Evolutionary conservation across 92 coral and sea anemone genomes (phyloP).

Genomic region (Desmophyllum pertusum): DNA sequence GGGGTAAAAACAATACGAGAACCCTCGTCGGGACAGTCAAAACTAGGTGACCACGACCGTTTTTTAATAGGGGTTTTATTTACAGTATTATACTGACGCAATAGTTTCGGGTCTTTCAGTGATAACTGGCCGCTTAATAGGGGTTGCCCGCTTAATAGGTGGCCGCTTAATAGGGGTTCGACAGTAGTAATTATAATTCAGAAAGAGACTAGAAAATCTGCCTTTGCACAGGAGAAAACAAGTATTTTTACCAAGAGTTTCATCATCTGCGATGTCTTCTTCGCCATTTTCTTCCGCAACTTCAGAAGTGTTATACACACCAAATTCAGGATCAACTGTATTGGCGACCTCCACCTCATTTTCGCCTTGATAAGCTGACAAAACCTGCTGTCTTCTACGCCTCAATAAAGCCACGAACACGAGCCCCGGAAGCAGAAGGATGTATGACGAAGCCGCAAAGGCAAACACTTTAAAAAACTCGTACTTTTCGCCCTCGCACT

Average conservation of each 20-base stretch:
- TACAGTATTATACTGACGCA: too few species aligned
- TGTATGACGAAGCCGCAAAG: slow-evolving; percentile 28
- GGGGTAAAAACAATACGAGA: too few species aligned
- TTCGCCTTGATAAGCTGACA: neutral
- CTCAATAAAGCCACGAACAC: slow-evolving; percentile 31
- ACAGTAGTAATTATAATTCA: too few species aligned
- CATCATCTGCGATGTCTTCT: neutral
- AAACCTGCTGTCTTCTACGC: slow-evolving; percentile 7
- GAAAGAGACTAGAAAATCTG: too few species aligned
- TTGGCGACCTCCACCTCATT: neutral
- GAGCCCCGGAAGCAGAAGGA: slow-evolving; percentile 25
- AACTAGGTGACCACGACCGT: too few species aligned
- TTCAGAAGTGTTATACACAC: neutral
- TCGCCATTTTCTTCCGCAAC: slow-evolving; percentile 13
- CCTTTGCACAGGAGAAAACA: too few species aligned
- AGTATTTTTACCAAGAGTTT: neutral
- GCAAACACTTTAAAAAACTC: slow-evolving; percentile 42
- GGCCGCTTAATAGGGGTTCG: too few species aligned
- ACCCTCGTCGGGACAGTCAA: too few species aligned
- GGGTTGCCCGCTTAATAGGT: too few species aligned
- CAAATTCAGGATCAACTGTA: slow-evolving; percentile 15
- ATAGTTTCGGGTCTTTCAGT: too few species aligned
- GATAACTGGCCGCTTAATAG: too few species aligned
- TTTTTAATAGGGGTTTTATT: too few species aligned
- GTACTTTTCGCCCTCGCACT: slow-evolving; percentile 55